A percentile compares a stretch with the other conserved stretches of the same genome.
These are phyloP conservation scores for Lycocerus yunnanus DNA, from an alignment of 2,888 invertebrate species.

Conservation along the genomic window DNA sequence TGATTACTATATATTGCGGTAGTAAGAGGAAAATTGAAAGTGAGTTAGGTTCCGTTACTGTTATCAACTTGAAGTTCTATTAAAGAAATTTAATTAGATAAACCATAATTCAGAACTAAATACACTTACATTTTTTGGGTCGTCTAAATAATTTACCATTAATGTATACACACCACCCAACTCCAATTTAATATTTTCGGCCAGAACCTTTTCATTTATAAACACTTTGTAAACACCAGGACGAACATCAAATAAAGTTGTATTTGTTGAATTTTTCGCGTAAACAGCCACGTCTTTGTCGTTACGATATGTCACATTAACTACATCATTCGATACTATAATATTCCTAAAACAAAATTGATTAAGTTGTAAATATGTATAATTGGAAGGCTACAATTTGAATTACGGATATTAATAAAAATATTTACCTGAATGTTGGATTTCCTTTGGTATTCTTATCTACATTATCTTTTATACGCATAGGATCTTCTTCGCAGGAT, in stretches of 20 bases:
- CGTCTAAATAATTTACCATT: slow-evolving; percentile 50
- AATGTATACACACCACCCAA: slow-evolving; percentile 72
- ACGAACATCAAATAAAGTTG: slow-evolving; percentile 11
- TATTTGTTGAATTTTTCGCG: background rate
- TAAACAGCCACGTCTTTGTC: background rate
- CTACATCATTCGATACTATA: background rate
- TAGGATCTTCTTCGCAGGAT: slow-evolving; percentile 19
- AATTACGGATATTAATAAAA: slow-evolving; percentile 24
- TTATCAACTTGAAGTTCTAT: background rate
- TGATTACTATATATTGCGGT: slow-evolving; percentile 92
- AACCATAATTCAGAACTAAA: background rate
- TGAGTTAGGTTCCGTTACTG: slow-evolving; percentile 70
- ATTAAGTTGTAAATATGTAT: background rate
- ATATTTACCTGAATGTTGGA: slow-evolving; percentile 62
- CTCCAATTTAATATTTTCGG: slow-evolving; percentile 52
- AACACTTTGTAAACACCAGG: slow-evolving; percentile 22
- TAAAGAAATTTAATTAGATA: background rate
- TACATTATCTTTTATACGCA: slow-evolving; percentile 55
- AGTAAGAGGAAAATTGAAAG: slow-evolving; percentile 84
- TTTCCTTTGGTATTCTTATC: slow-evolving; percentile 63
- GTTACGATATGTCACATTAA: background rate
- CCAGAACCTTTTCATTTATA: slow-evolving; percentile 12
- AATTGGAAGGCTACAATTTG: slow-evolving; percentile 28
- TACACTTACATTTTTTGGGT: background rate
- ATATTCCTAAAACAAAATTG: background rate